Percentiles rank a stretch among this genome's conserved stretches.
Conservation (phyloP, 2,113 vertebrate species). For the Andinoacara biseriatus region DNA sequence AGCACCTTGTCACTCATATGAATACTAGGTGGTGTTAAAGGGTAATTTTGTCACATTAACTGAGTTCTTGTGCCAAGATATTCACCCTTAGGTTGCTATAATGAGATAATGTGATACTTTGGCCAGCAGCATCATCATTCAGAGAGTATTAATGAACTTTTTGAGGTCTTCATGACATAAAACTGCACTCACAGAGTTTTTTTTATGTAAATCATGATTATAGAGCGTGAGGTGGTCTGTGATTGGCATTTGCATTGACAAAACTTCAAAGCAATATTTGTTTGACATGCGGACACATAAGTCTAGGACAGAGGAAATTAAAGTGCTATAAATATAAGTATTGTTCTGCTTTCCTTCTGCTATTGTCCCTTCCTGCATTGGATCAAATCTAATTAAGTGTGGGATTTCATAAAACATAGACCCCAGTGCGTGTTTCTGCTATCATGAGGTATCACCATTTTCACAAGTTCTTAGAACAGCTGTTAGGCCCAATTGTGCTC, state of each 20-base stretch:
- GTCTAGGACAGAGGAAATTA: slow-evolving; percentile 19
- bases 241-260: background rate
- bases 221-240: background rate
- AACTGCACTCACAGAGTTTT: background rate
- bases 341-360: slow-evolving; percentile 17
- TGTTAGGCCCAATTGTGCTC: slow-evolving; percentile 58
- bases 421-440: slow-evolving; percentile 17
- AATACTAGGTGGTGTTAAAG: background rate
- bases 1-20: background rate
- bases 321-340: slow-evolving; percentile 52
- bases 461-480: slow-evolving; percentile 71
- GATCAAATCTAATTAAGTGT: slow-evolving; percentile 63
- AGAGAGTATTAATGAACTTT: background rate
- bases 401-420: slow-evolving; percentile 50
- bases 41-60: slow-evolving; percentile 17
- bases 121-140: background rate
- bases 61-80: background rate
- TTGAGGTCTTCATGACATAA: background rate
- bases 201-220: background rate
- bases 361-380: slow-evolving; percentile 33
- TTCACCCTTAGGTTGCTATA: background rate
- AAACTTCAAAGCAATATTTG: slow-evolving; percentile 10
- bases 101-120: slow-evolving; percentile 31
- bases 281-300: background rate
- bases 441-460: slow-evolving; percentile 61